These are phyloP conservation scores for Thamnophis elegans DNA, from an alignment of 2,797 vertebrate species.

Conservation along the genomic window DNA sequence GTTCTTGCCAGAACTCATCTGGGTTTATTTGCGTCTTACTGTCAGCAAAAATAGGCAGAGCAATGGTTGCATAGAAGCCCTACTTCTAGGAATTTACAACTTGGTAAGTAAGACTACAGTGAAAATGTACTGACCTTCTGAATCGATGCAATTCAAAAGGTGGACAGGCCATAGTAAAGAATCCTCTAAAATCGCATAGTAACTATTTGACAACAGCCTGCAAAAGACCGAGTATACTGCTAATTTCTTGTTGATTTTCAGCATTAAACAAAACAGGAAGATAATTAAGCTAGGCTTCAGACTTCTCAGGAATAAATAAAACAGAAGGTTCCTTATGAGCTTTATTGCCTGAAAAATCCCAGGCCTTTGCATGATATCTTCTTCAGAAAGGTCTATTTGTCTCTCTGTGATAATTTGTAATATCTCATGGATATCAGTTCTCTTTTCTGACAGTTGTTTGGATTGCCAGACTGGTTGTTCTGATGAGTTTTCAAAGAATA, in stretches of 20 bases:
- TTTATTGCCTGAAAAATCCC: not conserved
- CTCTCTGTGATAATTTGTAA: not conserved
- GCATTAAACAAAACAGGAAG: not conserved
- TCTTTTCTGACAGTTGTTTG: not conserved
- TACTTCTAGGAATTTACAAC: constrained; percentile 97
- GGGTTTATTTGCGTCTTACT: constrained; percentile 91
- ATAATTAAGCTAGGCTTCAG: not conserved
- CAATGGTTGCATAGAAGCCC: constrained; percentile 94
- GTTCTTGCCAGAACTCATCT: constrained; percentile 94
- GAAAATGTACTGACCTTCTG: constrained; percentile 19
- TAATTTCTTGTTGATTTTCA: not conserved
- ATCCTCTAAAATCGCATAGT: not conserved
- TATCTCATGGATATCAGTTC: not conserved
- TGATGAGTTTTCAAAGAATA: not conserved
- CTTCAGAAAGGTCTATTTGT: not conserved
- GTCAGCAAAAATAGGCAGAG: constrained; percentile 93
- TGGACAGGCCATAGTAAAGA: not conserved
- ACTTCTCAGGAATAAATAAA: not conserved
- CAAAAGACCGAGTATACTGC: not conserved
- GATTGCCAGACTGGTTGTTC: not conserved
- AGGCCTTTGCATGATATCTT: not conserved
- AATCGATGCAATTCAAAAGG: not conserved
- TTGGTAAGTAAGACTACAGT: constrained; percentile 78
- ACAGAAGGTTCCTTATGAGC: not conserved
- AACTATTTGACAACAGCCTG: not conserved